Evolutionary conservation across 2,888 invertebrate species (phyloP).

Genomic region (Carabus problematicus): DNA sequence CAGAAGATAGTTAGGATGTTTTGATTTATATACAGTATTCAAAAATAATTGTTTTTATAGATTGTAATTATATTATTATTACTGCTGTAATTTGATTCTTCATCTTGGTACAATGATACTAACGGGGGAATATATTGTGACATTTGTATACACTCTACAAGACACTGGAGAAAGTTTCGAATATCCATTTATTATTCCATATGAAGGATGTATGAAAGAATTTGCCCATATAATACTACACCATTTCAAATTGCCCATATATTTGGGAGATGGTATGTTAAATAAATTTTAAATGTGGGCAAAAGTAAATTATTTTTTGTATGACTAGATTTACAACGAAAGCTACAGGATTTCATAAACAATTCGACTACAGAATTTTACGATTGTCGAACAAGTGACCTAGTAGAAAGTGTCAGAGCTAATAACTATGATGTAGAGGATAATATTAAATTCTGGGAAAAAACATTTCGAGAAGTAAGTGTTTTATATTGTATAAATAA

Average conservation of each 20-base stretch:
- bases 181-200: constrained; percentile 26
- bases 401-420: constrained; percentile 67
- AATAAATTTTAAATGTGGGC: constrained; percentile 19
- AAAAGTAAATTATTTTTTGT: constrained; percentile 26
- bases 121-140: constrained; percentile 4
- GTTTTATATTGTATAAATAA: not conserved
- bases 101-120: constrained; percentile 2
- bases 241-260: constrained; percentile 74
- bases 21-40: too few relatives aligned
- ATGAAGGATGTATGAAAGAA: constrained; percentile 64
- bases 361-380: constrained; percentile 72
- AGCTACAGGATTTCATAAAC: constrained; percentile 69
- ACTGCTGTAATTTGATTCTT: not conserved
- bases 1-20: too few relatives aligned
- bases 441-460: constrained; percentile 80
- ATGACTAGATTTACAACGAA: constrained; percentile 65
- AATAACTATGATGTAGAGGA: constrained; percentile 75
- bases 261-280: constrained; percentile 68
- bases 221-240: constrained; percentile 70
- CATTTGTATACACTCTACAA: constrained; percentile 8
- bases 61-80: not conserved
- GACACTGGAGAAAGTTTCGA: constrained; percentile 1
- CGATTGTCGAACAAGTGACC: constrained; percentile 69
- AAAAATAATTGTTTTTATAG: too few relatives aligned
- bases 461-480: constrained; percentile 71